phyloP scores from a whole-genome alignment of 2,888 invertebrate species.

The Philopedon plagiatum region DNA sequence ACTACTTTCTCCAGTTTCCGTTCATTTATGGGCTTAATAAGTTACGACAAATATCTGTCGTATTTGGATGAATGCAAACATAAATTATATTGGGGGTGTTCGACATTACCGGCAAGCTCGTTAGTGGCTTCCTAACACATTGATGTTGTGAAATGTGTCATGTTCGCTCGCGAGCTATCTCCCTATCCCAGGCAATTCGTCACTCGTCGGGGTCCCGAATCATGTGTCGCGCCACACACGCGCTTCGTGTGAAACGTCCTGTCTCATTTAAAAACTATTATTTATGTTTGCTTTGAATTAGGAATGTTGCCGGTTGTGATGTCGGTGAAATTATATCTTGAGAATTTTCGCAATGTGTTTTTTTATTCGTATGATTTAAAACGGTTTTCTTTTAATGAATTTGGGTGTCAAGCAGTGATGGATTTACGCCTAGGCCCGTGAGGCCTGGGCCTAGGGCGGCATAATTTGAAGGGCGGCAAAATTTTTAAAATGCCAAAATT shows the following conservation, averaged over 20 bases:
- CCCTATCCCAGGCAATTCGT: conserved; percentile 65
- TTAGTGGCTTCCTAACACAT: conserved; percentile 69
- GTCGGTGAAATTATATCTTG: conserved; percentile 37
- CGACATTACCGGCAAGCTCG: conserved; percentile 60
- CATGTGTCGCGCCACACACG: conserved; percentile 68
- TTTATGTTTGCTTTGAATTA: conserved; percentile 67
- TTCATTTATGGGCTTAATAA: background rate
- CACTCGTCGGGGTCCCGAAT: conserved; percentile 68
- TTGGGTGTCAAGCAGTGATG: too few species aligned
- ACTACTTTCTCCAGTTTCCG: conserved; percentile 24
- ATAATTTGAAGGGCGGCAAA: too few species aligned
- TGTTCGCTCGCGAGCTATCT: conserved; percentile 65
- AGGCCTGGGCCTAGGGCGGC: too few species aligned
- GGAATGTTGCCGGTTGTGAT: conserved; percentile 53
- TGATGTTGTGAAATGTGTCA: conserved; percentile 69
- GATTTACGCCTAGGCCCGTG: too few species aligned
- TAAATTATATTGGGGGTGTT: conserved; percentile 49
- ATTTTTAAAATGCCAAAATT: too few species aligned
- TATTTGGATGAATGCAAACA: conserved; percentile 46
- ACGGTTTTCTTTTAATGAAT: too few species aligned
- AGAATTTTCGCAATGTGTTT: conserved; percentile 32
- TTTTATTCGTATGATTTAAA: too few species aligned
- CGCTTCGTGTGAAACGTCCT: conserved; percentile 69
- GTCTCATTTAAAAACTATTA: conserved; percentile 73
- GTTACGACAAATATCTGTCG: conserved; percentile 33